These are phyloP conservation scores for Plodia interpunctella DNA, from an alignment of 1,140 invertebrate genomes.

Conservation along the genomic window DNA sequence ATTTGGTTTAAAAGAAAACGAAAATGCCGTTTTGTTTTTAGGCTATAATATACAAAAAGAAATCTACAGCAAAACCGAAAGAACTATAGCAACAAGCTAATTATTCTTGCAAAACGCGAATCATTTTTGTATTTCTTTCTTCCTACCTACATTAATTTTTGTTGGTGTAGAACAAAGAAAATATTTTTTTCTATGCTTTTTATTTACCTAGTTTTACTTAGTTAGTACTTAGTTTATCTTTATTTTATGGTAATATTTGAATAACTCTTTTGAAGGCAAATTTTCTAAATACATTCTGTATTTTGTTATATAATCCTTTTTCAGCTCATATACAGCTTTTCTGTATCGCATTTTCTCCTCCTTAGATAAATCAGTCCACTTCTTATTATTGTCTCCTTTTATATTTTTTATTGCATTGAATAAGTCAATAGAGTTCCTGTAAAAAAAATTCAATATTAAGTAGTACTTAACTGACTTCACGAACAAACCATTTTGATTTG, in stretches of 20 bases:
- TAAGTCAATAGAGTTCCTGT: slow-evolving; percentile 35
- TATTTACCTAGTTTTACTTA: slow-evolving; percentile 7
- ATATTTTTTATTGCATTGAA: slow-evolving; percentile 33
- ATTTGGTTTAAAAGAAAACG: no score
- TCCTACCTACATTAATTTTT: no score
- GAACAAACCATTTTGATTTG: no score
- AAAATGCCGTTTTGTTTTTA: no score
- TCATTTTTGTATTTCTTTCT: no score
- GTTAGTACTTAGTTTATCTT: slow-evolving; percentile 11
- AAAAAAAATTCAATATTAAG: slow-evolving; percentile 18
- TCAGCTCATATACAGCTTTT: slow-evolving; percentile 36
- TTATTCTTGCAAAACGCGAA: no score
- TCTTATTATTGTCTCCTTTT: slow-evolving; percentile 20
- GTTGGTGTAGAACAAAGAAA: no score
- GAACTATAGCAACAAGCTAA: no score
- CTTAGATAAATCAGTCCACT: slow-evolving; percentile 31
- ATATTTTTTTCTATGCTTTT: no score
- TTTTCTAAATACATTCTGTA: slow-evolving; percentile 49
- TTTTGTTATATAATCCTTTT: slow-evolving; percentile 43
- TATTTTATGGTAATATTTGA: slow-evolving; percentile 35
- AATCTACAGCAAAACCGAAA: no score
- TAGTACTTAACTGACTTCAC: slow-evolving; percentile 2
- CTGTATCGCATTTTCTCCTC: slow-evolving; percentile 34
- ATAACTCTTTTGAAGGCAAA: slow-evolving; percentile 39
- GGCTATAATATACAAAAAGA: no score